These are phyloP conservation scores for Pomatostomus ruficeps DNA, from an alignment of 2,113 vertebrate species.

Conservation along the genomic window DNA sequence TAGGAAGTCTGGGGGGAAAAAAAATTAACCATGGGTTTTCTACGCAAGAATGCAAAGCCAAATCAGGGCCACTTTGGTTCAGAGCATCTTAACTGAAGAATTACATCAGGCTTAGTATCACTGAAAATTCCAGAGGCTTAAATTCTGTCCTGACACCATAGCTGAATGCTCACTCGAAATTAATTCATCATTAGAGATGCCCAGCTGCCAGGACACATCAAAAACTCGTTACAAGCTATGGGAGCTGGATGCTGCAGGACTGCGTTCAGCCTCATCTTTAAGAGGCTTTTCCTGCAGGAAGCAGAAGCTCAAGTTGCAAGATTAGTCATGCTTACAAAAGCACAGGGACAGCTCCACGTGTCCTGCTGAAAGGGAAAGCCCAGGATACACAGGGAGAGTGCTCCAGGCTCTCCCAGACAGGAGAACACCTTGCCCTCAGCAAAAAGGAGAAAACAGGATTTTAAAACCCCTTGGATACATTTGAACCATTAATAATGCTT, in stretches of 20 bases:
- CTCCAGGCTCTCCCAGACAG: neutral
- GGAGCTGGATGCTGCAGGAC: neutral
- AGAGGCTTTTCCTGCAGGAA: neutral
- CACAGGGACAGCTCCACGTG: neutral
- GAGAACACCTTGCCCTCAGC: neutral
- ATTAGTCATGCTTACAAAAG: neutral
- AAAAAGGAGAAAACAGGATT: neutral
- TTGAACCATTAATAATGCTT: neutral
- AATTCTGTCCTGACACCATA: neutral
- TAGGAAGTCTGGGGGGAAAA: rapidly evolving
- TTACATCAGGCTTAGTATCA: neutral
- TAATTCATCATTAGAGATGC: neutral
- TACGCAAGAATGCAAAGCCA: neutral
- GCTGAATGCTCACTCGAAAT: neutral
- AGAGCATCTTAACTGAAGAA: neutral
- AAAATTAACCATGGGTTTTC: neutral
- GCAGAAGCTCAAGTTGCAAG: neutral
- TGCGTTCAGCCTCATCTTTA: neutral
- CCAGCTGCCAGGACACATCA: neutral
- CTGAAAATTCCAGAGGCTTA: neutral
- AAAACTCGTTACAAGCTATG: neutral
- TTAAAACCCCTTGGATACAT: neutral
- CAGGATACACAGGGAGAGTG: neutral
- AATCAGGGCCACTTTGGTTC: neutral
- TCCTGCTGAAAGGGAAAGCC: neutral